A percentile compares a stretch with the other conserved stretches of the same genome.
Conservation (phyloP, 23 tunicate species). For the Trididemnum miniatum region DNA sequence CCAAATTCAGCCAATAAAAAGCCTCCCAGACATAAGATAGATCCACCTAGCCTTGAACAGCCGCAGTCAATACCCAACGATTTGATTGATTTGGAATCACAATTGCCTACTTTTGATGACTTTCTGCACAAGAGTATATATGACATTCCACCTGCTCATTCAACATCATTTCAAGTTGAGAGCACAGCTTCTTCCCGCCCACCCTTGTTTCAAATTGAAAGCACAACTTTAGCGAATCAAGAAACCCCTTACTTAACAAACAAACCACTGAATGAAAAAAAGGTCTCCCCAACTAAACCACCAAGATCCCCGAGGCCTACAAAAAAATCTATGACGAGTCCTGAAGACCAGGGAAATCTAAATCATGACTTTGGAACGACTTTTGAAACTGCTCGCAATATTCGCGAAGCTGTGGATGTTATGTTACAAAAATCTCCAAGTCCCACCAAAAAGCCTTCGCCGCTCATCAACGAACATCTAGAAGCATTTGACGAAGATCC, state of each 20-base stretch:
- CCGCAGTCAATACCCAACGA: too few relatives aligned
- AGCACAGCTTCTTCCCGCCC: too few relatives aligned
- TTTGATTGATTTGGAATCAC: too few relatives aligned
- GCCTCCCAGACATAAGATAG: slow-evolving; percentile 23
- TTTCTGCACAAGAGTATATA: too few relatives aligned
- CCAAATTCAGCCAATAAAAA: slow-evolving; percentile 55
- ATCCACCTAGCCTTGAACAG: too few relatives aligned
- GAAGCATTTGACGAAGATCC: neutral
- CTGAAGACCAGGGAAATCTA: neutral
- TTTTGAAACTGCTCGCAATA: neutral
- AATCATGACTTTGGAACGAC: neutral
- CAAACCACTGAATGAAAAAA: too few relatives aligned
- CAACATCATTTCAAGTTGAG: too few relatives aligned
- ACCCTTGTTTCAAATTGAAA: too few relatives aligned
- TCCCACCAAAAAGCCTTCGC: neutral
- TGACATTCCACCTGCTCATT: too few relatives aligned
- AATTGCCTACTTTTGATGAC: too few relatives aligned
- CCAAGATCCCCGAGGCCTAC: slow-evolving; percentile 36
- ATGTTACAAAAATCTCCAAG: neutral
- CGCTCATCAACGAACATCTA: neutral
- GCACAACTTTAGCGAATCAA: too few relatives aligned
- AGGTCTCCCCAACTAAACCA: slow-evolving; percentile 34
- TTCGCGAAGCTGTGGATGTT: slow-evolving; percentile 3
- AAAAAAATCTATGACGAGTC: neutral
- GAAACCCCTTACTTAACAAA: too few relatives aligned